Evolutionary conservation across 2,888 invertebrate species (phyloP).

Genomic region (Hypena proboscidalis): DNA sequence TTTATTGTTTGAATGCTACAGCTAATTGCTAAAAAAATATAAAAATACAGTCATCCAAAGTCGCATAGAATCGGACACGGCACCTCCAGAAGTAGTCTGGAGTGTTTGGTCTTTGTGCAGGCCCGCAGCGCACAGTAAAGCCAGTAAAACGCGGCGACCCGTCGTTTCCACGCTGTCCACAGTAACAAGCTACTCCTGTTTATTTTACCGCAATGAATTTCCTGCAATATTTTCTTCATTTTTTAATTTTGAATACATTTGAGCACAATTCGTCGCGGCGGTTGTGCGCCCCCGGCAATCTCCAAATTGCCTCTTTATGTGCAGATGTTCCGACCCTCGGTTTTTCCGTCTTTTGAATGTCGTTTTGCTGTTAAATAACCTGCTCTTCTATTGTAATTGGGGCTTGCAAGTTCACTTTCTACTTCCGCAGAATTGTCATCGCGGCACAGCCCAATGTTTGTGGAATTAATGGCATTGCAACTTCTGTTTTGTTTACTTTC

Average conservation of each 20-base stretch:
- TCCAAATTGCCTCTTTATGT: constrained; percentile 86
- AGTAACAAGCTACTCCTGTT: constrained; percentile 78
- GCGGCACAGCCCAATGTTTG: constrained; percentile 10
- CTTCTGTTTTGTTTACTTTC: neutral
- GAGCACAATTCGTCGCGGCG: constrained; percentile 80
- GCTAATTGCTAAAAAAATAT: too few relatives aligned
- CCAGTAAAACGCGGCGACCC: constrained; percentile 25
- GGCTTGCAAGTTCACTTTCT: constrained; percentile 67
- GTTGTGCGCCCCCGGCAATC: constrained; percentile 83
- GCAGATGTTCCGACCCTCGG: constrained; percentile 84
- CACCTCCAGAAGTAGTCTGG: constrained; percentile 20
- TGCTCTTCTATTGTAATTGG: constrained; percentile 80
- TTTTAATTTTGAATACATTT: constrained; percentile 84
- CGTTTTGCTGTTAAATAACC: constrained; percentile 84
- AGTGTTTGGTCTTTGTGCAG: constrained; percentile 29
- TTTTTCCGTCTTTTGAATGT: constrained; percentile 85
- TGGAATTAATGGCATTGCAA: constrained; percentile 15
- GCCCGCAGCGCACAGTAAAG: constrained; percentile 23
- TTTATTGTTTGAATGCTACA: too few relatives aligned
- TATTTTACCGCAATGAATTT: constrained; percentile 83
- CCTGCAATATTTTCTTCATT: constrained; percentile 79
- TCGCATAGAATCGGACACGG: constrained; percentile 6
- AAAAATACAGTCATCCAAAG: too few relatives aligned
- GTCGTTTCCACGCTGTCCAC: constrained; percentile 48
- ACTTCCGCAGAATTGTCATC: constrained; percentile 34